Percentiles rank a stretch among this genome's conserved stretches.
Conservation (phyloP, 1,140 invertebrate species). For the Teleogryllus occipitalis region DNA sequence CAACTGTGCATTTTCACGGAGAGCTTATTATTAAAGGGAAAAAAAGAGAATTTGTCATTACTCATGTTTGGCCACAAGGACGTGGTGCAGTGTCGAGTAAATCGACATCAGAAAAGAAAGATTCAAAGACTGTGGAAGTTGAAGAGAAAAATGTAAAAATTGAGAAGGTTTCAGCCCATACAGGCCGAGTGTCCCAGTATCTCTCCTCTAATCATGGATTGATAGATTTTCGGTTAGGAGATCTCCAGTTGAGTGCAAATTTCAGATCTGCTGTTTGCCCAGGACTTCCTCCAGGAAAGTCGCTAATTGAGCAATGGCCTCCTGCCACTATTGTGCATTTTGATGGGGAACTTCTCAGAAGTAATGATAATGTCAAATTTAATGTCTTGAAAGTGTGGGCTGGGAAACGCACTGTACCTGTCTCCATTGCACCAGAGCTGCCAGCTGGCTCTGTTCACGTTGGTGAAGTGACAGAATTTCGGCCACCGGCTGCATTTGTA, state of each 20-base stretch:
- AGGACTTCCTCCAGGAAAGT: not conserved
- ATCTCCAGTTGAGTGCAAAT: not conserved
- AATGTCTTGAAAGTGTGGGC: not conserved
- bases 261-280: not conserved
- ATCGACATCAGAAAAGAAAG: not conserved
- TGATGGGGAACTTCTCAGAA: not conserved
- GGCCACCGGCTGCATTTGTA: not conserved
- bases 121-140: not conserved
- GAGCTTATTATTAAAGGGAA: not conserved
- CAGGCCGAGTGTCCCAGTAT: not conserved
- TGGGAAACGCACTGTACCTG: not conserved
- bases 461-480: not conserved
- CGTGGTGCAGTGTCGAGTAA: not conserved
- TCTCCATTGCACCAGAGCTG: not conserved
- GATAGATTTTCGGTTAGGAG: not conserved
- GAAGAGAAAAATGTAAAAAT: not conserved
- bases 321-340: not conserved
- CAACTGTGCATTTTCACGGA: not conserved
- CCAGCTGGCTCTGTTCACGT: not conserved
- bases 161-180: not conserved
- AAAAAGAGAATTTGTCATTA: not conserved
- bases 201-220: not conserved
- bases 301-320: not conserved
- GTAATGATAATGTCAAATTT: not conserved
- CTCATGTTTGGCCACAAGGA: not conserved